Percentiles rank a stretch among this genome's conserved stretches.
Conservation (phyloP, 2,797 vertebrate species). For the Petrocephalus sullivani region DNA sequence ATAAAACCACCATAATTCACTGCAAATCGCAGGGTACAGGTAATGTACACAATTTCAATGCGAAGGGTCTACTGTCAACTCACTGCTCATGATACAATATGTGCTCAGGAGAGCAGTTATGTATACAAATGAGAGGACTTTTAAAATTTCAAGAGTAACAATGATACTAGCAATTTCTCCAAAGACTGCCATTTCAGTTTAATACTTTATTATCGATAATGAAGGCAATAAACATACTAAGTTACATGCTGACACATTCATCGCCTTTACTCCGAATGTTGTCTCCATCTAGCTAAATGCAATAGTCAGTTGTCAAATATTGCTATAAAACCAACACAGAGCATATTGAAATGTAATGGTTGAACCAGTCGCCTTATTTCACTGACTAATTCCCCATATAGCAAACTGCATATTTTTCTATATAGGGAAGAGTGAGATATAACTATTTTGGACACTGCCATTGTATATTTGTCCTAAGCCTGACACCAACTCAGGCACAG, state of each 20-base stretch:
- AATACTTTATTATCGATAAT: background rate
- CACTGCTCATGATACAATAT: background rate
- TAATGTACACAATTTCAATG: background rate
- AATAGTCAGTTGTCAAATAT: background rate
- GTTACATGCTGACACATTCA: background rate
- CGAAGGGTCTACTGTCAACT: background rate
- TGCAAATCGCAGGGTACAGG: background rate
- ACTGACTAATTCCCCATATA: background rate
- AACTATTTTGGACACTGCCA: background rate
- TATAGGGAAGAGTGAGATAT: background rate
- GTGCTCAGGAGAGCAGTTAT: background rate
- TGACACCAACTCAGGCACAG: background rate
- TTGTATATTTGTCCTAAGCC: background rate
- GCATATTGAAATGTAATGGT: background rate
- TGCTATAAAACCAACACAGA: background rate
- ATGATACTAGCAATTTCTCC: background rate
- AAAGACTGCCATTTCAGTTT: background rate
- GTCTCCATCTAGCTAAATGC: background rate
- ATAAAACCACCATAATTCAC: background rate
- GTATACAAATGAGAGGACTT: background rate
- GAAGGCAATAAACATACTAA: background rate
- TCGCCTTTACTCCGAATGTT: background rate
- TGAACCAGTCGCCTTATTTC: background rate
- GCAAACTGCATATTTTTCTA: background rate
- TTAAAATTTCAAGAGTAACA: background rate